Conservation (phyloP, 2,113 vertebrate genomes). For the Balaeniceps rex region DNA sequence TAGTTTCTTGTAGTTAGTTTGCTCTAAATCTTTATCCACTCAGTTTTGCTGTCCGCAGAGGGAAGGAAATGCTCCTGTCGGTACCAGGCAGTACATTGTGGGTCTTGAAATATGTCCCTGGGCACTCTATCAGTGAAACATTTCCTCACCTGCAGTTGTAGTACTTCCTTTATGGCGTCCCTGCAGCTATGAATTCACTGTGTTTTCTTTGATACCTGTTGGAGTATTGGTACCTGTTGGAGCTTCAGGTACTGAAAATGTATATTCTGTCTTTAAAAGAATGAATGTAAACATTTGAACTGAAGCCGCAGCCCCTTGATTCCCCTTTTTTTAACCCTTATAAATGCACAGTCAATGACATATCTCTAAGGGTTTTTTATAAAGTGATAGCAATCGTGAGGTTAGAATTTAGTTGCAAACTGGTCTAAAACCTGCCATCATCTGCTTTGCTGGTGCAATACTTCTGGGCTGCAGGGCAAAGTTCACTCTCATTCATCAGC, state of each 20-base stretch:
- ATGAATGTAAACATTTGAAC: neutral
- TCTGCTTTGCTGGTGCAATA: neutral
- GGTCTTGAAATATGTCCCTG: neutral
- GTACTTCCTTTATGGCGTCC: neutral
- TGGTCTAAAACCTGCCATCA: neutral
- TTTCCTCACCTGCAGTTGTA: neutral
- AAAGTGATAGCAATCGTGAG: neutral
- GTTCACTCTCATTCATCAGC: neutral
- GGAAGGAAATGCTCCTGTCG: neutral
- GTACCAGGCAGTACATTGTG: neutral
- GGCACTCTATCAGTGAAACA: neutral
- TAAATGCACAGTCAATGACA: neutral
- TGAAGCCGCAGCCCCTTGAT: neutral
- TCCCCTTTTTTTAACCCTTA: neutral
- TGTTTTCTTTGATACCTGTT: neutral
- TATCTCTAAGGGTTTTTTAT: neutral
- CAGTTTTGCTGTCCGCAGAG: neutral
- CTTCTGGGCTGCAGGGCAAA: neutral
- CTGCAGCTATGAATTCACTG: neutral
- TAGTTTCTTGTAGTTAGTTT: neutral
- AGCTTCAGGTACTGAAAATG: neutral
- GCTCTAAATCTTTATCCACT: neutral
- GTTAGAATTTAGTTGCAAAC: neutral
- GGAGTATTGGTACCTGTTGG: neutral
- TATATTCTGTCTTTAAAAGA: neutral